Evolutionary conservation across 1,140 invertebrate species (phyloP), one percentile per base, ranked within the genome.

Genomic region (Cyclina sinensis): DNA sequence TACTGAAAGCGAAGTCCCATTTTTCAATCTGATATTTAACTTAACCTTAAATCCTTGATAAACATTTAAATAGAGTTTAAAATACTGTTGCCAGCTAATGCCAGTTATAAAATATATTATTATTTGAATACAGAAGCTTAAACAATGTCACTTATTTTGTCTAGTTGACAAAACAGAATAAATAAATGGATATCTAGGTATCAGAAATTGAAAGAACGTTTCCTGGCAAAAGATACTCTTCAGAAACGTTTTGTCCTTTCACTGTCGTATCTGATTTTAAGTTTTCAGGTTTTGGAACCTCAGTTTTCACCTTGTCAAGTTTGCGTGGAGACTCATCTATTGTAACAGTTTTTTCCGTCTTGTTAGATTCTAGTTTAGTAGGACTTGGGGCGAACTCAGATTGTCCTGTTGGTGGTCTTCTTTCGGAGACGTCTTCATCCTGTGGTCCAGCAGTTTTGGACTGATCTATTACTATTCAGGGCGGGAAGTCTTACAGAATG

Each of bases 351-450:
- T 78, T 78, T 78, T 78, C 74, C n/a, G 16, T 51, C 11, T 48
- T 51, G 1, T 14, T 27, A 7, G 32, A 18, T 51, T 78, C 74
- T 9, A 78, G 12, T 78, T 51, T 78, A 57, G 46, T 16, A 12
- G 74, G 74, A 35, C n/a, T 78, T 27, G 43, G 27, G 18, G 74
- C 21, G 1, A 43, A 43, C 3, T 78, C 74, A 4, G 74, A 78
- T 35, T 48, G 21, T 18, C 74, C 74, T 21, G 74, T 78, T 35
- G 74, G 74, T 7, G 74, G 74, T 21, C 21, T 35, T 54, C 74
- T 30, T 18, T 32, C 46, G 16, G 48, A 5, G 18, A 32, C 48
- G 9, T 48, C 43, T 12, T 7, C 16, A 14, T 48, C 39, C 21
- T 74, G n/a, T 27, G 70, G 11, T n/a, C 27, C 39, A 32, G 24